phyloP scores from a whole-genome alignment of 2,113 vertebrate species.

The Mesitornis unicolor region DNA sequence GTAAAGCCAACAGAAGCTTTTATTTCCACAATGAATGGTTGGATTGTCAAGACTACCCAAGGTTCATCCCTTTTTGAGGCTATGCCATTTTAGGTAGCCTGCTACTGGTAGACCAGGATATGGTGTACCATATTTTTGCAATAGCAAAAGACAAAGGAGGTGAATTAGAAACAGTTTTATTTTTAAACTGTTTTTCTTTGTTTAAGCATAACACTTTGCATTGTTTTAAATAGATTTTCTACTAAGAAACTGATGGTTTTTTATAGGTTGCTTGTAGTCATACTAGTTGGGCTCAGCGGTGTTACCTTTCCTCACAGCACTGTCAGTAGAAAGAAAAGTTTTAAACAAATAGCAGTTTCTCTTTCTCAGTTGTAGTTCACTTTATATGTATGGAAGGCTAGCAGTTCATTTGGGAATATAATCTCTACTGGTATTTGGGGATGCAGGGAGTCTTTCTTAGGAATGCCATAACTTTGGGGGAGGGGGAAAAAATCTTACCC shows the following conservation, averaged over 20 bases:
- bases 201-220: neutral
- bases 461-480: neutral
- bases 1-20: accelerated
- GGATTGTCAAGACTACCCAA: neutral
- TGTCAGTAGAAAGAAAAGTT: neutral
- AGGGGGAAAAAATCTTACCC: accelerated
- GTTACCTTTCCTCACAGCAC: neutral
- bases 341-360: neutral
- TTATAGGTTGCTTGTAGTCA: neutral
- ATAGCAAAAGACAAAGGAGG: neutral
- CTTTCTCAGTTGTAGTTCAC: neutral
- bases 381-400: neutral
- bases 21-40: neutral
- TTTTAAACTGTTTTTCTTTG: neutral
- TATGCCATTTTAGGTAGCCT: neutral
- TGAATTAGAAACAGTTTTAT: neutral
- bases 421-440: neutral
- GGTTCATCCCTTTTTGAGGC: neutral
- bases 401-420: neutral
- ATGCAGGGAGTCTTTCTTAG: neutral
- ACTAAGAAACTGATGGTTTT: neutral
- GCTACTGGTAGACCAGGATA: neutral
- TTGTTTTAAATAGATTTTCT: neutral
- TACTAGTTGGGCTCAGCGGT: neutral
- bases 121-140: neutral